Base-by-base conservation (phyloP, 2,797 vertebrate genomes). In the Scomberomorus guttatus region DNA sequence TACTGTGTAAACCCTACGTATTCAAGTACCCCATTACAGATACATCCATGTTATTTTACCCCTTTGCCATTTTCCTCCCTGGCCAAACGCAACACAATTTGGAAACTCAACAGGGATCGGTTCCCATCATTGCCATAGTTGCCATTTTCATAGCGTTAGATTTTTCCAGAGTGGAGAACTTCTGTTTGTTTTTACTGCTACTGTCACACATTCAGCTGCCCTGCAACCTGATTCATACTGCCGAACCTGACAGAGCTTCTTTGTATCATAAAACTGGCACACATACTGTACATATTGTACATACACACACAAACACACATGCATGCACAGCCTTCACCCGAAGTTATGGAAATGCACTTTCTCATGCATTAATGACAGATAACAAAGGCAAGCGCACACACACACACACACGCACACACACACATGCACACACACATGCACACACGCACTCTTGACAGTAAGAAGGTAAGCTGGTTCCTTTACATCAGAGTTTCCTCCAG, bases 141-240 rank as follows among this genome's bases (percentile, higher is more conserved):
- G 89, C 91, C 90, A 93, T 90, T 90, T 92, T 92, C 88, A 87
- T 88, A 83, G 85, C 66, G 62, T 91, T 90, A 79, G 80, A 79
- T 90, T 91, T 93, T 94, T 94, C 92, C 91, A 91, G 86, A 90
- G 88, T 85, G 87, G 90, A 90, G 88, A 92, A 90, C 82, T 85
- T 88, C 62, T 89, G 88, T 94, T 94, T 94, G 91, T 94, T 93
- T 93, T 93, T 80, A 90, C 86, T 87, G 90, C 91, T 91, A 91
- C 92, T 93, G 93, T 93, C 93, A 91, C 91, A 90, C 86, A 69
- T 85, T 88, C 69, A 61, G 87, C 90, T 82, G 72, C 90, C 79
- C 79, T 85, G 81, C 82, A 84, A 87, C 83, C 86, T 77, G 77
- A 91, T 90, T 89, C 85, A 89, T 77, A 46, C 70, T 61, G 65